A percentile compares a stretch with the other conserved stretches of the same genome.
phyloP scores from a whole-genome alignment of 2,888 invertebrate genomes.

The Scaptomyza tumidula region DNA sequence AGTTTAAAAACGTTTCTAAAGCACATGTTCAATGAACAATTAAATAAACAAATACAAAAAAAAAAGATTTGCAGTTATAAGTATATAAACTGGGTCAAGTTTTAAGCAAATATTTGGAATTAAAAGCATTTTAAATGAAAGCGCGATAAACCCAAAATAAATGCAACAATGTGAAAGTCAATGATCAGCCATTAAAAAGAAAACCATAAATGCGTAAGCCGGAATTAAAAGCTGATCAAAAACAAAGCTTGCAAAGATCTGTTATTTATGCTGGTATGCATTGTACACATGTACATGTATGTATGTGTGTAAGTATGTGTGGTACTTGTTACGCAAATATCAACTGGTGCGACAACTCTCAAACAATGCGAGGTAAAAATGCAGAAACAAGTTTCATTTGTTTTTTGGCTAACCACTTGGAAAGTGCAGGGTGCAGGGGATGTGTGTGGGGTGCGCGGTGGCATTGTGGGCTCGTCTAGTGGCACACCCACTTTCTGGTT shows the following conservation, averaged over 20 bases:
- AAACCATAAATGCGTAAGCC: constrained; percentile 7
- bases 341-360: constrained; percentile 62
- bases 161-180: constrained; percentile 46
- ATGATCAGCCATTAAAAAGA: constrained; percentile 8
- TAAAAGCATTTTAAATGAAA: constrained; percentile 18
- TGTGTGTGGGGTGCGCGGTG: not conserved
- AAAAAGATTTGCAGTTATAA: constrained; percentile 2
- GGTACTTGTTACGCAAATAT: constrained; percentile 59
- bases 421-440: not conserved
- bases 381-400: constrained; percentile 66
- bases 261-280: constrained; percentile 41
- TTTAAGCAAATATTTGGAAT: constrained; percentile 24
- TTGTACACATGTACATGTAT: not conserved
- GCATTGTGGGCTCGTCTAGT: constrained; percentile 69
- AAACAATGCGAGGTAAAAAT: constrained; percentile 34
- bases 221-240: constrained; percentile 35
- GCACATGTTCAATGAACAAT: constrained; percentile 17
- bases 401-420: constrained; percentile 3
- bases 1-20: constrained; percentile 10
- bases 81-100: constrained; percentile 52
- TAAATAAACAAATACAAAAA: not conserved
- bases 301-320: not conserved
- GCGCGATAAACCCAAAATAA: constrained; percentile 1
- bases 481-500: constrained; percentile 60
- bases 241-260: constrained; percentile 14